Percentiles rank a stretch among this genome's conserved stretches.
These are phyloP conservation scores for Orestias chungarensis DNA, from an alignment of 2,797 vertebrate genomes.

Conservation along the genomic window DNA sequence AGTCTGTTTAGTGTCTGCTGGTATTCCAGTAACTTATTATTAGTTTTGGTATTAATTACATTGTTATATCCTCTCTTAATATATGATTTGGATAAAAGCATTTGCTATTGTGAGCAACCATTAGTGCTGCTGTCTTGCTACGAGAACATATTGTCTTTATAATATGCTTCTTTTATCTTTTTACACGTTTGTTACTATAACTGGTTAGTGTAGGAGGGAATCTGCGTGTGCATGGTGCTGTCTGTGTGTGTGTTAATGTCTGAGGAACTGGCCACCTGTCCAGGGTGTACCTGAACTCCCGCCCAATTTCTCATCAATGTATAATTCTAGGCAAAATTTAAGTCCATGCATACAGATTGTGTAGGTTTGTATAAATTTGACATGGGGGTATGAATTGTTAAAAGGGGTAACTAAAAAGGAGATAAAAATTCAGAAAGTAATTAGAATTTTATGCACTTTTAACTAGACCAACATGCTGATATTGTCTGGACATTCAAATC, in stretches of 20 bases:
- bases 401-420: neutral
- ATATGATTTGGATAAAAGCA: neutral
- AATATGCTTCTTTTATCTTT: too few relatives aligned
- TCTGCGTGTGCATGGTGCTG: too few relatives aligned
- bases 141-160: too few relatives aligned
- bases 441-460: neutral
- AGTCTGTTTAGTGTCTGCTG: neutral
- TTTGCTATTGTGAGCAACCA: too few relatives aligned
- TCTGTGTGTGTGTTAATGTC: too few relatives aligned
- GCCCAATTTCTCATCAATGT: too few relatives aligned
- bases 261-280: neutral
- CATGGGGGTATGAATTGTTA: neutral
- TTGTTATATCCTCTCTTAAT: neutral
- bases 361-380: neutral
- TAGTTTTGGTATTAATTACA: too few relatives aligned
- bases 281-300: too few relatives aligned
- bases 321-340: neutral
- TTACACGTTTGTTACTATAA: too few relatives aligned
- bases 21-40: too few relatives aligned
- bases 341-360: neutral
- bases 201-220: too few relatives aligned
- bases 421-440: neutral
- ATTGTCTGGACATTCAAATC: neutral
- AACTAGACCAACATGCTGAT: neutral
- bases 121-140: too few relatives aligned